Conservation (phyloP, 1,140 invertebrate species). For the Neodiprion fabricii region DNA sequence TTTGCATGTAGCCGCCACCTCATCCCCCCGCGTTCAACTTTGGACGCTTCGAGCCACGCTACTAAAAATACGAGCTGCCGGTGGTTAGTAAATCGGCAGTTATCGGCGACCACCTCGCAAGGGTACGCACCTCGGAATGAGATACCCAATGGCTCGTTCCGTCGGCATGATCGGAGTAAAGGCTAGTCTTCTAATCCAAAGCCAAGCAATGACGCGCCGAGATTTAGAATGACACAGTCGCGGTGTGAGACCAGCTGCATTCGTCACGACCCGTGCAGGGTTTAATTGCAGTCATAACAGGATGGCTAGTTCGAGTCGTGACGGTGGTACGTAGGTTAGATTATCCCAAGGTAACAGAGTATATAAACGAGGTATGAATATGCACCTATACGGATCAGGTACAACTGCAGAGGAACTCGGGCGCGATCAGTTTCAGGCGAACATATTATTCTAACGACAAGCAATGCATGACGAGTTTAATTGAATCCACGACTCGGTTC, state of each 20-base stretch:
- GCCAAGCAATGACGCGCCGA: background rate
- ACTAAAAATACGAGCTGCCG: background rate
- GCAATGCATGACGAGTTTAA: slow-evolving; percentile 7
- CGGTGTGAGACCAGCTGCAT: background rate
- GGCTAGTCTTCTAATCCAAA: background rate
- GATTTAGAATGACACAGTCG: background rate
- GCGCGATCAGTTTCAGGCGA: background rate
- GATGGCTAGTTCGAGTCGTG: background rate
- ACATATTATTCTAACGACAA: background rate
- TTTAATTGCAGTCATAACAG: slow-evolving; percentile 8
- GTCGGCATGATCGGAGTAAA: background rate
- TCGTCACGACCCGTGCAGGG: background rate
- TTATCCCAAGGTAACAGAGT: background rate
- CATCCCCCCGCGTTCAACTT: no score
- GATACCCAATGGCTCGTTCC: background rate
- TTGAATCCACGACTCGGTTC: slow-evolving; percentile 1
- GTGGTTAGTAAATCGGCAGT: background rate
- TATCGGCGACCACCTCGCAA: background rate
- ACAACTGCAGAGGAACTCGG: background rate
- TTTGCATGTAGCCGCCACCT: no score
- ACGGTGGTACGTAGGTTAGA: background rate
- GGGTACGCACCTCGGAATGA: background rate
- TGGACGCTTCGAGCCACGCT: no score
- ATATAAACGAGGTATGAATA: background rate
- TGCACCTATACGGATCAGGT: background rate